These are phyloP conservation scores for Drosophila ogumai DNA, from an alignment of 1,140 invertebrate genomes.

Conservation along the genomic window DNA sequence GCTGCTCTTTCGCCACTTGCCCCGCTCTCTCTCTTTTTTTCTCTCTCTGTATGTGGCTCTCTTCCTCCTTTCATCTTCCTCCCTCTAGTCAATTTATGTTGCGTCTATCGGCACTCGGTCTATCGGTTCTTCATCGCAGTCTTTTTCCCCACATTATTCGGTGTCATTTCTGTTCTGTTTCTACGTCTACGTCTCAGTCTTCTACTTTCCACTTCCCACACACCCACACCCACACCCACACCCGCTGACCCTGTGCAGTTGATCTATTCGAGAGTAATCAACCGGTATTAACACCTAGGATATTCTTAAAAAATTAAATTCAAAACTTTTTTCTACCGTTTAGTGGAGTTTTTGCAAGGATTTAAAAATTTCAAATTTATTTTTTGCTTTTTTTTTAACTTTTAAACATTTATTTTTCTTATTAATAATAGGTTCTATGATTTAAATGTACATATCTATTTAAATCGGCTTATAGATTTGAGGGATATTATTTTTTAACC, in stretches of 20 bases:
- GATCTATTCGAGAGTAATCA: not conserved
- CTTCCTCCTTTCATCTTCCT: conserved; percentile 1
- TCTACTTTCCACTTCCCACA: conserved; percentile 6
- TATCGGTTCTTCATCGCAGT: conserved; percentile 21
- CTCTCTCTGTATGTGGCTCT: not conserved
- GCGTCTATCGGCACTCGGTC: conserved; percentile 35
- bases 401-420: too few species aligned
- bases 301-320: not conserved
- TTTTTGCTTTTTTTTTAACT: too few species aligned
- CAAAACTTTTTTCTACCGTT: not conserved
- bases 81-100: conserved; percentile 65
- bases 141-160: conserved; percentile 1
- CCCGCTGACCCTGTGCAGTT: conserved; percentile 64
- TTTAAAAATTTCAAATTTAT: too few species aligned
- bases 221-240: not conserved
- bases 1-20: conserved; percentile 39
- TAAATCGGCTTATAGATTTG: too few species aligned
- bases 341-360: not conserved
- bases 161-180: conserved; percentile 23
- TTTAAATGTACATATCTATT: too few species aligned
- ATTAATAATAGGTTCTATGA: too few species aligned
- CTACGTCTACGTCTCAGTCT: not conserved
- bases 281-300: not conserved
- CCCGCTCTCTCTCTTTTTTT: not conserved
- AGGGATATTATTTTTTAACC: too few species aligned